Percentiles rank a stretch among this genome's conserved stretches.
Evolutionary conservation across 92 coral and sea anemone genomes (phyloP).

Genomic region (Chrysogorgia sp.): DNA sequence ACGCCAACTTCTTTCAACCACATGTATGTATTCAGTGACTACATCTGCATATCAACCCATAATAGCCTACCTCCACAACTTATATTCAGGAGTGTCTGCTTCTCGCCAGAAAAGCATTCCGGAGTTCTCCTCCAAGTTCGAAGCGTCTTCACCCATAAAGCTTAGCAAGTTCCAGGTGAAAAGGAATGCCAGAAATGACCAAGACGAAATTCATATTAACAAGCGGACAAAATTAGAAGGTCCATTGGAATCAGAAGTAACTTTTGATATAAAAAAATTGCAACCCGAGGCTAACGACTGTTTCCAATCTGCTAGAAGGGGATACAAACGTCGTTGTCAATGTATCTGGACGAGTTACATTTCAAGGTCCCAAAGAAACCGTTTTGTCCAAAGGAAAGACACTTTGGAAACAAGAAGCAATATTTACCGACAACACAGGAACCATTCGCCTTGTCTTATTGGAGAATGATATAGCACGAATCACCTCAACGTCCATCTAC

Average conservation of each 20-base stretch:
- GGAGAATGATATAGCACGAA: constrained; percentile 43
- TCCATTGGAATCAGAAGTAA: constrained; percentile 33
- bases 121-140: constrained; percentile 45
- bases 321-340: constrained; percentile 16
- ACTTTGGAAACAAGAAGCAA: too few relatives aligned
- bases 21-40: too few relatives aligned
- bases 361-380: constrained; percentile 1
- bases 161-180: constrained; percentile 57
- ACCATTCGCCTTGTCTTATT: constrained; percentile 37
- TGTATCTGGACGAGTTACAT: constrained; percentile 19
- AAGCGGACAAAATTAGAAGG: constrained; percentile 58
- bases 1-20: too few relatives aligned
- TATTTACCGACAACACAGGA: too few relatives aligned
- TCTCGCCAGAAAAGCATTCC: constrained; percentile 70
- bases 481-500: constrained; percentile 23
- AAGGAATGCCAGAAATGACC: constrained; percentile 47
- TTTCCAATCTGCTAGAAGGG: background rate
- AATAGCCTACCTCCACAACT: background rate
- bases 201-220: constrained; percentile 67
- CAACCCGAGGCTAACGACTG: background rate
- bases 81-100: constrained; percentile 59
- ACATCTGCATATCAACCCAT: background rate
- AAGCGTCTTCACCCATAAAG: constrained; percentile 63
- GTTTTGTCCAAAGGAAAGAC: too few relatives aligned
- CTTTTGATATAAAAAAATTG: constrained; percentile 32